phyloP scores from a whole-genome alignment of 2,113 vertebrate species.

The Solea senegalensis region DNA sequence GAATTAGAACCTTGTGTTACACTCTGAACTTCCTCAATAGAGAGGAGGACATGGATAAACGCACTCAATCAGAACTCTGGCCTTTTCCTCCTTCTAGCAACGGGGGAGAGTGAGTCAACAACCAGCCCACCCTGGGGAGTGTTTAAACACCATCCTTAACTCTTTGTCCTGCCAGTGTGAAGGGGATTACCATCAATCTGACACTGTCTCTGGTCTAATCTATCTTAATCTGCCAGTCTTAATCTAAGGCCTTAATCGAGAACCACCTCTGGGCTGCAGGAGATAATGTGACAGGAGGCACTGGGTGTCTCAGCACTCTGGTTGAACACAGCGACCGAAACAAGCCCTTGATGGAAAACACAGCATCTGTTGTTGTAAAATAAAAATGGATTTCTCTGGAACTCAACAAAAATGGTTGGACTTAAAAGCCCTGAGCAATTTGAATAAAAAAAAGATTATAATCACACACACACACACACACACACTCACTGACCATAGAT shows the following conservation, averaged over 20 bases:
- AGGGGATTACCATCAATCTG: conserved; percentile 73
- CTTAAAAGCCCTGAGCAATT: conserved; percentile 4
- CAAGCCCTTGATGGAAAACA: conserved; percentile 19
- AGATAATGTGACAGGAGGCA: conserved; percentile 58
- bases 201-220: conserved; percentile 75
- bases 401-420: not conserved
- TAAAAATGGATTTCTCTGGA: not conserved
- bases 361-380: not conserved
- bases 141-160: conserved; percentile 47
- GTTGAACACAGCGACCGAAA: conserved; percentile 46
- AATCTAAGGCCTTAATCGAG: conserved; percentile 73
- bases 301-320: conserved; percentile 24
- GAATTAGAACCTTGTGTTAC: conserved; percentile 5
- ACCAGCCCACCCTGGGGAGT: conserved; percentile 34
- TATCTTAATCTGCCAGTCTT: conserved; percentile 67
- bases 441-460: not conserved
- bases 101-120: conserved; percentile 30
- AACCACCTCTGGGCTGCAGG: conserved; percentile 61
- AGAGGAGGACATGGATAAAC: conserved; percentile 6
- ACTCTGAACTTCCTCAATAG: not conserved
- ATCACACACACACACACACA: conserved; percentile 4
- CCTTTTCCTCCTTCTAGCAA: conserved; percentile 37
- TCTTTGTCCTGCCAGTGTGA: conserved; percentile 46
- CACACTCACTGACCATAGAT: conserved; percentile 85
- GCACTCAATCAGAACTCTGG: conserved; percentile 23